Evolutionary conservation across 2,797 vertebrate genomes (phyloP), one percentile per base, ranked within the genome.

Genomic region (Pelobates cultripes): DNA sequence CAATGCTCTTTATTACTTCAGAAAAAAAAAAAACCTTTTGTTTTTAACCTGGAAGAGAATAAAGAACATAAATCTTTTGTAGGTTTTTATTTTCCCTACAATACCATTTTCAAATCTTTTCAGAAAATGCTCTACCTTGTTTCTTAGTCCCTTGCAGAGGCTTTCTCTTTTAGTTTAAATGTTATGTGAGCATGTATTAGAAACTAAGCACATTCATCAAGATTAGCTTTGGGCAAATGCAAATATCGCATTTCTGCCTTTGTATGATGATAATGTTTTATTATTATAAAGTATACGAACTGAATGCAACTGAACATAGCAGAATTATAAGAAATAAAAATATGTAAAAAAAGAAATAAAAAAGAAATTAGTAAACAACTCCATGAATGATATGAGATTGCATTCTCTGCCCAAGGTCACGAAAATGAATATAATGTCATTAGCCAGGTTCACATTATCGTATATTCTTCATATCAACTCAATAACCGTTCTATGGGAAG

Each of bases 131-230:
- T 57, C 9, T 15, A 57, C 13, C 1, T 1, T 57, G 1, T 12
- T 57, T 57, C 55, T 57, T 57, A 57, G 55, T 57, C 4, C 44
- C 45, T 51, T 51, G 28, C 7, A 3, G 53, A 12, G 28, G 4
- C 10, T 41, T 55, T 55, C 7, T 55, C 47, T 72, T 10, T 51
- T 72, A 41, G 14, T 15, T 12, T 57, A 4, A 57, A 57, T 57
- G 55, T 15, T 57, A 12, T 14, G 55, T 57, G 55, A 57, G 4
- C 14, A 12, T 3, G 55, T 57, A 4, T 51, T 4, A 51, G 51
- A 71, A 51, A 51, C n/a, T 7, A 7, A 12, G 55, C 55, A 51
- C 70, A 53, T 71, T 51, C 51, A 71, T 71, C 70, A 53, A 44
- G 14, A 51, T 53, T 71, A 71, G 44, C 44, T 71, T 7, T 28